Evolutionary conservation across 2,113 vertebrate species (phyloP).

Genomic region (Grallaria varia): DNA sequence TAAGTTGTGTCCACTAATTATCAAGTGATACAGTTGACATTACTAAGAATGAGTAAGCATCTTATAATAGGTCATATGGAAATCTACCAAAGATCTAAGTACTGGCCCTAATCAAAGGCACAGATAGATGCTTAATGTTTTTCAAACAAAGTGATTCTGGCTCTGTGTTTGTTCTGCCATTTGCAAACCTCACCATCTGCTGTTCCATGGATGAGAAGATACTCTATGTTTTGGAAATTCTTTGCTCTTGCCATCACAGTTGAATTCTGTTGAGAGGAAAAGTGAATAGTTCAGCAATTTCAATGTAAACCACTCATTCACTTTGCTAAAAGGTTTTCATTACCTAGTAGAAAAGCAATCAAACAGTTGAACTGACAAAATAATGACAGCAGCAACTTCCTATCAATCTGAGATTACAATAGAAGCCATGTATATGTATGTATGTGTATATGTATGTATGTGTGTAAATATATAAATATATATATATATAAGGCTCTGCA

Average conservation of each 20-base stretch:
- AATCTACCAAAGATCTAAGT: slow-evolving; percentile 74
- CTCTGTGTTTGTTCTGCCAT: slow-evolving; percentile 78
- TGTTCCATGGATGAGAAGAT: slow-evolving; percentile 96
- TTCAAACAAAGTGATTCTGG: slow-evolving; percentile 80
- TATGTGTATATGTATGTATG: not conserved
- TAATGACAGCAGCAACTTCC: slow-evolving; percentile 54
- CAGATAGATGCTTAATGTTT: slow-evolving; percentile 77
- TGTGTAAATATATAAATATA: not conserved
- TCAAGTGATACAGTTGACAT: slow-evolving; percentile 73
- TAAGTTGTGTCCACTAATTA: slow-evolving; percentile 75
- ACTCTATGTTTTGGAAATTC: slow-evolving; percentile 91
- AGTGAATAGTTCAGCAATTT: slow-evolving; percentile 77
- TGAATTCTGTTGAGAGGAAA: slow-evolving; percentile 88
- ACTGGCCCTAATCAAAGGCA: slow-evolving; percentile 72
- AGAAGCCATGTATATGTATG: not conserved
- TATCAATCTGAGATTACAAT: not conserved
- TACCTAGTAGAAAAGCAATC: slow-evolving; percentile 62
- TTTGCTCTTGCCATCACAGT: slow-evolving; percentile 90
- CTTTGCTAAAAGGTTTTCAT: slow-evolving; percentile 15
- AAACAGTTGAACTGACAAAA: slow-evolving; percentile 61
- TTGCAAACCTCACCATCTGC: slow-evolving; percentile 92
- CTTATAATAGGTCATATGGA: slow-evolving; percentile 60
- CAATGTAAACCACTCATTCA: slow-evolving; percentile 34
- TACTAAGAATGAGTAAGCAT: slow-evolving; percentile 70
- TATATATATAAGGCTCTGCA: not conserved